Base-by-base conservation (phyloP, 2,888 invertebrate species). In the Stratiomys singularior region DNA sequence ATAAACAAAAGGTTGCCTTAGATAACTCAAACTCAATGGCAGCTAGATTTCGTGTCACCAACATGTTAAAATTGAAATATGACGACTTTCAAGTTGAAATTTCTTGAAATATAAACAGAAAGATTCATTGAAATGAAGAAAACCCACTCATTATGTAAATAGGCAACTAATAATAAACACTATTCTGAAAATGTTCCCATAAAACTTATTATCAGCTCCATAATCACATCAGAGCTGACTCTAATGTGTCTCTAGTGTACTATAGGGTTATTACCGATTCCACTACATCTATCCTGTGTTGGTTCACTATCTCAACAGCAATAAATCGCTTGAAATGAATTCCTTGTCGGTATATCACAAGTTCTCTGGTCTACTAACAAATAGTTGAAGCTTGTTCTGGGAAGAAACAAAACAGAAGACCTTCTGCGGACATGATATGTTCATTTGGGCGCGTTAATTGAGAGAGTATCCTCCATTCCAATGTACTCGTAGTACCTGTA, bases 311-410 rank as follows among this genome's bases (percentile, higher is more conserved):
- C 60, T 27, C 18, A 72, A 72, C n/a, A 56, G 56, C 23, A 30
- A 74, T 74, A 74, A 74, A 74, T 74, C 58, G 37, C 21, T 58
- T 30, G 28, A 74, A 74, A 58, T 74, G 58, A 74, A 74, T 58
- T 74, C 23, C 27, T 47, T 30, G 64, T 11, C 64, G 58, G 58
- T 60, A 60, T 66, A 66, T 69, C 69, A 69, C 47, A 69, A 13
- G 60, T 60, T 23, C 25, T 25, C n/a, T 60, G 4, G 13, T 11
- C 23, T 30, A 5, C 37, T 9, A 37, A 37, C 11, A 18, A 23
- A 27, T 63, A 52, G 52, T 18, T 27, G 25, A 5, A 27, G 66
- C 66, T 18, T 66, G 21, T 27, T 7, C 66, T 30, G 30, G 66
- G 37, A 25, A 66, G 66, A 37, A 66, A 37, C 52, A 37, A 21